Conservation (phyloP, 2,888 invertebrate genomes). For the Schrankia costaestrigalis region DNA sequence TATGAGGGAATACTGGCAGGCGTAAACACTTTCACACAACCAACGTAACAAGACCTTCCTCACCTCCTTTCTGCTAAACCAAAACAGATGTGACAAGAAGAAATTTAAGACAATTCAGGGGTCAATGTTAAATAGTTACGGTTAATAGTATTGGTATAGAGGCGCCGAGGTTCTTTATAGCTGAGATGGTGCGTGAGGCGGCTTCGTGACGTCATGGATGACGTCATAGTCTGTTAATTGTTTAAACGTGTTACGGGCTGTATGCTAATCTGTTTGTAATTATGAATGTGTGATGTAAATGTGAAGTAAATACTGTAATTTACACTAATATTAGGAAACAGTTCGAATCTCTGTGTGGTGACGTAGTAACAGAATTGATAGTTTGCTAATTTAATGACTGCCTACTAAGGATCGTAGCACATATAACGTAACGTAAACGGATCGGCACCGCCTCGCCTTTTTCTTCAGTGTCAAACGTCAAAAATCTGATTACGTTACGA, state of each 20-base stretch:
- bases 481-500: too few relatives aligned
- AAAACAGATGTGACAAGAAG: constrained; percentile 25
- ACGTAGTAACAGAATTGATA: too few relatives aligned
- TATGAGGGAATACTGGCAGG: constrained; percentile 25
- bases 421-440: too few relatives aligned
- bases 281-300: too few relatives aligned
- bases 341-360: too few relatives aligned
- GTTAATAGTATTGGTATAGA: constrained; percentile 37
- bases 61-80: constrained; percentile 10
- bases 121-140: constrained; percentile 32
- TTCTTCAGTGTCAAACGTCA: too few relatives aligned
- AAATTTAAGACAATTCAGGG: constrained; percentile 11
- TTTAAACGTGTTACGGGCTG: constrained; percentile 16
- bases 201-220: constrained; percentile 41
- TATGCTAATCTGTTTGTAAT: constrained; percentile 13
- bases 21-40: constrained; percentile 34
- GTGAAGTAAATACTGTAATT: too few relatives aligned
- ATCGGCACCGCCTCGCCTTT: too few relatives aligned
- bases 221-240: constrained; percentile 39
- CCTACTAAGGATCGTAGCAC: too few relatives aligned
- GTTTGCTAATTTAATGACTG: too few relatives aligned
- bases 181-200: constrained; percentile 54
- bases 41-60: constrained; percentile 17
- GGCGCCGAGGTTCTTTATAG: constrained; percentile 57
- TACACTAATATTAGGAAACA: too few relatives aligned